Percentiles rank a stretch among this genome's conserved stretches.
Evolutionary conservation across 2,797 vertebrate genomes (phyloP).

Genomic region (Pantherophis alleghaniensis): DNA sequence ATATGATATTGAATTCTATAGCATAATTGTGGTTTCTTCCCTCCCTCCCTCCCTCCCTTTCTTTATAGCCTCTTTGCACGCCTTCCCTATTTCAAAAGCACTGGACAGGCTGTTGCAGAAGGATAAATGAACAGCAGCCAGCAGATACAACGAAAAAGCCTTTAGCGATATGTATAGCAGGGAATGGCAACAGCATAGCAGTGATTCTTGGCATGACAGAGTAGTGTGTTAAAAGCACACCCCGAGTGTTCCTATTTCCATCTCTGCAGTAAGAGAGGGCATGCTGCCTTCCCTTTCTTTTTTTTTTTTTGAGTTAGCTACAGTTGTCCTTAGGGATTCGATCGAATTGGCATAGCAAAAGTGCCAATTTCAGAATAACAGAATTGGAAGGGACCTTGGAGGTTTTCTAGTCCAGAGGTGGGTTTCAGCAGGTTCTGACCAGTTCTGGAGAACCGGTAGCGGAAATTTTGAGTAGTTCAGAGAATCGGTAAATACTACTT

Average conservation of each 20-base stretch:
- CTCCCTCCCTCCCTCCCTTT: not conserved
- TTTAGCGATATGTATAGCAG: not conserved
- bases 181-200: not conserved
- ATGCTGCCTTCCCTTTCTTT: slow-evolving; percentile 8
- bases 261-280: not conserved
- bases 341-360: slow-evolving; percentile 43
- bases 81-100: not conserved
- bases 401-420: not conserved
- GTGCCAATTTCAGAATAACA: slow-evolving; percentile 60
- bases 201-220: not conserved
- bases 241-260: not conserved
- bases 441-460: too few relatives aligned
- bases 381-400: slow-evolving; percentile 18
- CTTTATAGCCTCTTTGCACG: not conserved
- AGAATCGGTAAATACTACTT: too few relatives aligned
- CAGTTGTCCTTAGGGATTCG: slow-evolving; percentile 32
- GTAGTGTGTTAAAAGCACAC: not conserved
- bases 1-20: not conserved
- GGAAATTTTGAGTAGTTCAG: too few relatives aligned
- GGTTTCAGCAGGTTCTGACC: too few relatives aligned
- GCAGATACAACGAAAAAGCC: not conserved
- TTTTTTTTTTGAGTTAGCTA: slow-evolving; percentile 37
- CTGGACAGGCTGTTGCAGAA: not conserved
- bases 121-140: not conserved
- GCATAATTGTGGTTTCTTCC: not conserved